Evolutionary conservation across 2,113 vertebrate species (phyloP), one percentile per base, ranked within the genome.

Genomic region (Pipra filicauda): DNA sequence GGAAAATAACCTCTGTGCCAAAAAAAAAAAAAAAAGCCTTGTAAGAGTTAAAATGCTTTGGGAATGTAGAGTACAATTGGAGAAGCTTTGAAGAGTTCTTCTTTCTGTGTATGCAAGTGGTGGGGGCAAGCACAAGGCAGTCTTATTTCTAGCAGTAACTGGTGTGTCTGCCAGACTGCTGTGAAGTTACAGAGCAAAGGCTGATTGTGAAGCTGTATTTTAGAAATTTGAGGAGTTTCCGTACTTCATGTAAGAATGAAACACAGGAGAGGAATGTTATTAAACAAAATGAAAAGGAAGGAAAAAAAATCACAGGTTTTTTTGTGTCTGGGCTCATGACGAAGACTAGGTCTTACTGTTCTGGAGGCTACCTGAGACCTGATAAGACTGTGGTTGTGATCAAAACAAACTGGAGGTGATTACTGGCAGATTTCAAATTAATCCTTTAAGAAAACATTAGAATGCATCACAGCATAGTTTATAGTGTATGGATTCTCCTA

Each of bases 391-490:
- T 91, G 82, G 70, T 55, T 92, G 79, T 88, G 95, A 90, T 95
- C 88, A 95, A 95, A 95, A 94, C 67, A 93, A 83, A 72, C 79
- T 78, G 72, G 48, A 89, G 65, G 88, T 95, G 83, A 96, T 95
- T 96, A 96, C 88, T 74, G 67, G 39, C 59, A 95, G 88, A 91
- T 93, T 95, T 93, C 48, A 90, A 91, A 91, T 84, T 91, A 96
- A 96, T 92, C 94, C 83, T 95, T 91, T 95, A 95, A 93, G 92
- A 91, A 95, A 95, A 95, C 76, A 92, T 93, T 92, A 92, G 59
- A 88, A 95, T 93, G 92, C 88, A 86, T 74, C 79, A 59, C 83
- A 86, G 30, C 57, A 83, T 76, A 92, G 59, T 55, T 64, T 80
- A 43, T 3, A 48, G 67, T 78, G 59, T 33, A 77, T 91, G 72